A percentile compares a stretch with the other conserved stretches of the same genome.
Conservation (phyloP, 2,888 invertebrate species). For the Luperina nickerlii region DNA sequence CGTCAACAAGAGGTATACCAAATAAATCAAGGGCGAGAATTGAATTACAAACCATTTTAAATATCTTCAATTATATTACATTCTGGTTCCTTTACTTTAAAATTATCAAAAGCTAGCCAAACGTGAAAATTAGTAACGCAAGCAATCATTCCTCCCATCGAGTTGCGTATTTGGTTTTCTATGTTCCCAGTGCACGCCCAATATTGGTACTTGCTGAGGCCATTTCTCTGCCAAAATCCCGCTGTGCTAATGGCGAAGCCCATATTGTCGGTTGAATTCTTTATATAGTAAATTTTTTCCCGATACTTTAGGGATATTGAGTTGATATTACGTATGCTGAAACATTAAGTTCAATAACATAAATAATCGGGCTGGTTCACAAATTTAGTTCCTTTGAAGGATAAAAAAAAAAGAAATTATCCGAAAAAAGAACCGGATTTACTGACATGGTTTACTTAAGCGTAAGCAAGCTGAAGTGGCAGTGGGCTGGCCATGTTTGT, state of each 20-base stretch:
- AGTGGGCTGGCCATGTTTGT: too few species aligned
- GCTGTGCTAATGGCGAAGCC: slow-evolving; percentile 80
- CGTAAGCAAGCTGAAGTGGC: too few species aligned
- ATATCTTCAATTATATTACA: slow-evolving; percentile 62
- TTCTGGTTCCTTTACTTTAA: slow-evolving; percentile 79
- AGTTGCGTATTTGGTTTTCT: slow-evolving; percentile 65
- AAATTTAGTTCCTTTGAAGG: neutral
- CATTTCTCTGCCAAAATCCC: slow-evolving; percentile 75
- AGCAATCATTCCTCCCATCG: slow-evolving; percentile 72
- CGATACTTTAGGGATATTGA: slow-evolving; percentile 76
- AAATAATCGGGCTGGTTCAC: neutral
- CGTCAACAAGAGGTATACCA: neutral
- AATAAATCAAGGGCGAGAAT: neutral
- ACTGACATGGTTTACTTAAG: too few species aligned
- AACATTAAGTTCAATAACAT: neutral
- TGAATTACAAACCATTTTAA: slow-evolving; percentile 4
- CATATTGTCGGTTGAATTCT: slow-evolving; percentile 70
- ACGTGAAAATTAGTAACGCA: slow-evolving; percentile 75
- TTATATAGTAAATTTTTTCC: slow-evolving; percentile 70
- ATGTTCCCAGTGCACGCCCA: slow-evolving; percentile 78
- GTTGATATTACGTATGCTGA: slow-evolving; percentile 78
- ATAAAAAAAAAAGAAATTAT: neutral
- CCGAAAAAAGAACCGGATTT: neutral
- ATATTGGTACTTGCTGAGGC: slow-evolving; percentile 64
- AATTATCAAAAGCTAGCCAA: slow-evolving; percentile 79